These are phyloP conservation scores for Triplophysa bombifrons DNA, from an alignment of 2,797 vertebrate species.

Conservation along the genomic window DNA sequence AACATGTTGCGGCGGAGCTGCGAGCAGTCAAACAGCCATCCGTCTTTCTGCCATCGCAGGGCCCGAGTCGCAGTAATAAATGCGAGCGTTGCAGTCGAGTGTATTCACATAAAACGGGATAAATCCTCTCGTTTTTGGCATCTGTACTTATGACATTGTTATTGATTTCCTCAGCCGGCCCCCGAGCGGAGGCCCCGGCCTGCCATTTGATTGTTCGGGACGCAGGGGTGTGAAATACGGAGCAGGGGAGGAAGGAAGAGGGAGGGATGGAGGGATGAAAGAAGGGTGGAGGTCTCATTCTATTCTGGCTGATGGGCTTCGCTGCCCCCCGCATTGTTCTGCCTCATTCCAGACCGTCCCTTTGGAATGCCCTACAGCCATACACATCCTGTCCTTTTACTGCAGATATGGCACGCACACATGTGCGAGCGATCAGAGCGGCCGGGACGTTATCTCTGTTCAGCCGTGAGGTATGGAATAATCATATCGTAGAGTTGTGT, in stretches of 20 bases:
- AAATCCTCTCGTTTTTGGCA: constrained; percentile 45
- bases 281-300: constrained; percentile 47
- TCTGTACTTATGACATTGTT: constrained; percentile 57
- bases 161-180: constrained; percentile 53
- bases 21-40: constrained; percentile 25
- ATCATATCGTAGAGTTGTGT: not conserved
- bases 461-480: not conserved
- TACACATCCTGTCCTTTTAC: constrained; percentile 75
- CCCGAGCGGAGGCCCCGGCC: constrained; percentile 43
- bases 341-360: constrained; percentile 70
- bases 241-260: constrained; percentile 57
- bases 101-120: constrained; percentile 31
- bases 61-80: constrained; percentile 2
- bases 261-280: constrained; percentile 42
- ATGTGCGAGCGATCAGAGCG: not conserved
- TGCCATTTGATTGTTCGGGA: constrained; percentile 54
- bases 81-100: constrained; percentile 9
- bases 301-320: constrained; percentile 49
- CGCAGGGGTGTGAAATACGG: constrained; percentile 56
- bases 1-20: constrained; percentile 19
- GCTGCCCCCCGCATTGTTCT: constrained; percentile 78
- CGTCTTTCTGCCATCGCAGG: constrained; percentile 11
- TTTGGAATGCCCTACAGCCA: constrained; percentile 68
- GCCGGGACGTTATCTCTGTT: constrained; percentile 12
- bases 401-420: constrained; percentile 48